Base-by-base conservation (phyloP, 2,113 vertebrate species). In the Sander vitreus region DNA sequence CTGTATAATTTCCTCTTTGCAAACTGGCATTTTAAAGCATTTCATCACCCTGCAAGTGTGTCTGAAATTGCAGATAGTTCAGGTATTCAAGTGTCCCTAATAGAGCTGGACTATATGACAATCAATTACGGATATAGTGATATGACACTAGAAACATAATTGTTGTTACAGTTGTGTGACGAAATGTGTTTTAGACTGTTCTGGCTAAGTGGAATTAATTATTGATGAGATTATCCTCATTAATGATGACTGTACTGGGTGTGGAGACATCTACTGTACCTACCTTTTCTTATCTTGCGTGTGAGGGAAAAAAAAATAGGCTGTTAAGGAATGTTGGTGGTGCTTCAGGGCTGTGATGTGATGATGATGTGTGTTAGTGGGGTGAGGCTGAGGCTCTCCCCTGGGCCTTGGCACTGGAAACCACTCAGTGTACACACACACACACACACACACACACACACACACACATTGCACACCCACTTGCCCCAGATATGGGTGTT, bases 351-450 rank as follows among this genome's bases (percentile, higher is more conserved):
- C 73, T 69, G 27, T 50, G 83, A 83, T 69, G 27, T 50, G 83
- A 83, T 74, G 75, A 66, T 67, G 67, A 78, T 89, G 83, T 75
- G 67, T 89, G 84, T 85, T 82, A 81, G 69, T 81, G 14, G 77
- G 88, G 83, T 79, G 78, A 88, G 90, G 74, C 82, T 81, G 45
- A 83, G 65, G 59, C 76, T 85, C 69, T 84, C 66, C 53, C 78
- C 62, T 75, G 64, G 88, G 84, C 80, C 62, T 78, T 75, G 64
- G 68, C 72, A 75, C 53, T 70, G 33, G 64, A 88, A 87, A 83
- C 76, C 59, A 71, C 75, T 79, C 73, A 57, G 25, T 64, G 65
- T 60, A 76, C 67, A 66, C 64, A 71, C 58, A 81, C 72, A 21
- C 62, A 70, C 68, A 66, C 66, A 59, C 27, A 55, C 36, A 54